A percentile compares a stretch with the other conserved stretches of the same genome.
Evolutionary conservation across 64 coral and sea anemone genomes (phyloP).

Genomic region (Acropora tenuis): DNA sequence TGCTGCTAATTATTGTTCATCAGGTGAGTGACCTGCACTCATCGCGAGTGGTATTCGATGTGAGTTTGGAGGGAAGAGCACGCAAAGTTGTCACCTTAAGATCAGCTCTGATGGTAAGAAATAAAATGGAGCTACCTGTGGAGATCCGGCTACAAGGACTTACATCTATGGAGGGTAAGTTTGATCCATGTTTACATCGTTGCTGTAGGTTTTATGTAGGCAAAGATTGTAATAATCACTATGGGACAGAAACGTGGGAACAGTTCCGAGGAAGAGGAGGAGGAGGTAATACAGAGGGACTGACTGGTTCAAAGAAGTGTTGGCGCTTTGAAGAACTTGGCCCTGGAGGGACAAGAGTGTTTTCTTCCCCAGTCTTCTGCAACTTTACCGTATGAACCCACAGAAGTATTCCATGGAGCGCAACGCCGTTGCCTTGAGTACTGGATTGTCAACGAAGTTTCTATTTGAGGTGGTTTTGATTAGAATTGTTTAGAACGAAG

Average conservation of each 20-base stretch:
- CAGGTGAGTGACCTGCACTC: slow-evolving; percentile 77
- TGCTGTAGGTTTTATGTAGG: neutral
- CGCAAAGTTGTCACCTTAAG: slow-evolving; percentile 92
- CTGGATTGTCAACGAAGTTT: no score
- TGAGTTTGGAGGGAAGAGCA: slow-evolving; percentile 86
- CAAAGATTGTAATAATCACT: neutral
- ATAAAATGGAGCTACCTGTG: slow-evolving; percentile 87
- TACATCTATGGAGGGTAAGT: slow-evolving; percentile 69
- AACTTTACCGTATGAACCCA: no score
- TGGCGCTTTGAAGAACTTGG: no score
- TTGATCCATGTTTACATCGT: neutral
- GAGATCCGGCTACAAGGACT: slow-evolving; percentile 82
- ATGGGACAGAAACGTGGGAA: neutral
- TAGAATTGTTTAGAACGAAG: no score
- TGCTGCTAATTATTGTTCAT: neutral
- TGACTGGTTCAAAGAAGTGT: no score
- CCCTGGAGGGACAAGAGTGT: no score
- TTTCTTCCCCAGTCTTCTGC: no score
- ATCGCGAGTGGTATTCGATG: slow-evolving; percentile 90
- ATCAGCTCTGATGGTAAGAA: slow-evolving; percentile 83
- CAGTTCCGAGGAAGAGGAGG: no score
- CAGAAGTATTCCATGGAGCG: no score
- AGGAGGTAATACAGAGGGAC: no score
- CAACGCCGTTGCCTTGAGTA: no score
- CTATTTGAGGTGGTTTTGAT: no score